These are phyloP conservation scores for Narcine bancroftii DNA, from an alignment of 2,113 vertebrate genomes.

Conservation along the genomic window DNA sequence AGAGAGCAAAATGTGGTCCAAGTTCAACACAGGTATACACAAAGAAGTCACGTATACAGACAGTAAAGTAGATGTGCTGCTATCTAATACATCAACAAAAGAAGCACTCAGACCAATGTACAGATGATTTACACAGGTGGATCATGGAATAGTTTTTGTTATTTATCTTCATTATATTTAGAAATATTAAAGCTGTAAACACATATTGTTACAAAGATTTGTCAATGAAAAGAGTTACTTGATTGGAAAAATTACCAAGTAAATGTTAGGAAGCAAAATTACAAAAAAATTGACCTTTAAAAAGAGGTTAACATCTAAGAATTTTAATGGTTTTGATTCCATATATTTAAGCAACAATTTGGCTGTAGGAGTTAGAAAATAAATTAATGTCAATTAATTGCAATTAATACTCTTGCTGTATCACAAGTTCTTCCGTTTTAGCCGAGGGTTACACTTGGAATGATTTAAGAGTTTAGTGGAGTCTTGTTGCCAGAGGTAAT, in stretches of 20 bases:
- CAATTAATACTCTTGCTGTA: constrained; percentile 8
- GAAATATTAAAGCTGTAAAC: not conserved
- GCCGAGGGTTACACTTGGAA: constrained; percentile 5
- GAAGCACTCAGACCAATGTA: not conserved
- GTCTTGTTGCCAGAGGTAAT: not conserved
- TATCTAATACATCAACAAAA: not conserved
- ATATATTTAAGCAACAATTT: not conserved
- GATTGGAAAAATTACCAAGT: not conserved
- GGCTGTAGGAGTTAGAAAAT: not conserved
- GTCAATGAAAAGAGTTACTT: not conserved
- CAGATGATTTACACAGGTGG: not conserved
- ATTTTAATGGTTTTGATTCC: constrained; percentile 4
- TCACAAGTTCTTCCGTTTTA: not conserved
- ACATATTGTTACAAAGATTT: not conserved
- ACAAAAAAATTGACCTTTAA: not conserved
- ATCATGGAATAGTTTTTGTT: not conserved
- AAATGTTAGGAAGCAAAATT: not conserved
- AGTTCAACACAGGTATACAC: not conserved
- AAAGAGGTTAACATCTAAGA: not conserved
- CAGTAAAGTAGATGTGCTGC: not conserved
- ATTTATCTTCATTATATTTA: not conserved
- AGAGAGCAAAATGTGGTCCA: not conserved
- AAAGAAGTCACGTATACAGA: not conserved
- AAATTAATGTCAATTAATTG: constrained; percentile 27
- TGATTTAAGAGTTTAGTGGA: not conserved